Evolutionary conservation across 2,888 invertebrate species (phyloP).

Genomic region (Conomelus anceps): DNA sequence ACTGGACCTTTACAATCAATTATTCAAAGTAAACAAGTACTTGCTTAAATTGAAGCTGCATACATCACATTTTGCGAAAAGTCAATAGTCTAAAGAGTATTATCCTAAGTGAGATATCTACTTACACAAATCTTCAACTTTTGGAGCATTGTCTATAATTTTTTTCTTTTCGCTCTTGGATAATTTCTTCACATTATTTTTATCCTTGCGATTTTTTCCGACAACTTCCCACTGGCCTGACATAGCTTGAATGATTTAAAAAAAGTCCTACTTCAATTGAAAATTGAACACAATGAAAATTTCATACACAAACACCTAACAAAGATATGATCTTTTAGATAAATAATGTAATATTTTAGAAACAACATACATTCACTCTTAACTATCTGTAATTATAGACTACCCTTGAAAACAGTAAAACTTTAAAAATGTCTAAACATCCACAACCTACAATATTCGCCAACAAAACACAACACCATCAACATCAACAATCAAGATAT

Average conservation of each 20-base stretch:
- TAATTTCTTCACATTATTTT: conserved; percentile 45
- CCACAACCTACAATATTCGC: background rate
- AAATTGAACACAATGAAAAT: background rate
- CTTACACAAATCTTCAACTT: conserved; percentile 71
- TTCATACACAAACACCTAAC: background rate
- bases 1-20: background rate
- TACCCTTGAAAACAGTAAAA: too few species aligned
- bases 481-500: background rate
- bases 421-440: background rate
- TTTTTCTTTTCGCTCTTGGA: conserved; percentile 55
- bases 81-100: too few species aligned
- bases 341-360: too few species aligned
- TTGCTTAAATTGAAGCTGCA: too few species aligned
- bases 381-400: too few species aligned
- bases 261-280: background rate
- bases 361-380: too few species aligned
- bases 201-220: conserved; percentile 57
- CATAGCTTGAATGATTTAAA: conserved; percentile 20
- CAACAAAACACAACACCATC: background rate
- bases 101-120: conserved; percentile 35
- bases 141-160: conserved; percentile 55
- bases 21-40: background rate
- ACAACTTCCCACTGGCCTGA: conserved; percentile 36
- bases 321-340: too few species aligned
- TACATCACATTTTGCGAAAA: too few species aligned